phyloP scores from a whole-genome alignment of 2,888 invertebrate species.

The Metopia argyrocephala region DNA sequence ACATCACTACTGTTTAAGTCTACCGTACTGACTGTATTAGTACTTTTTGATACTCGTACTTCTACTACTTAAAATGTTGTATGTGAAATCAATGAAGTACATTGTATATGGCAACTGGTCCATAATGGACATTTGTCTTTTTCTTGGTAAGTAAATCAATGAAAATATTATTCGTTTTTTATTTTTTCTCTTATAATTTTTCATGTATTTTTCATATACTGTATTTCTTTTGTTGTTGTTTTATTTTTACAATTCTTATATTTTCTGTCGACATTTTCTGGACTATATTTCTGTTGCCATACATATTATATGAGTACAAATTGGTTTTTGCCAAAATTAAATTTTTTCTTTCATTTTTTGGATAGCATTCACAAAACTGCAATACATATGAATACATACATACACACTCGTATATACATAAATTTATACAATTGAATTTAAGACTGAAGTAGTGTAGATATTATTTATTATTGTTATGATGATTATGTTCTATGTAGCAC shows the following conservation, averaged over 20 bases:
- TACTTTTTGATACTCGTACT: not conserved
- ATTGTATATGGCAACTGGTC: slow-evolving; percentile 51
- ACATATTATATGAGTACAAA: not conserved
- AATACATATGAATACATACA: too few species aligned
- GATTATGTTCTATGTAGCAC: slow-evolving; percentile 14
- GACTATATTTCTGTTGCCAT: not conserved
- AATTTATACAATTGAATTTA: slow-evolving; percentile 15
- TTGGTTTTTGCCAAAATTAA: slow-evolving; percentile 47
- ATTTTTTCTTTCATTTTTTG: slow-evolving; percentile 27
- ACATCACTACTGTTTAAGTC: too few species aligned
- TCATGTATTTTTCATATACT: not conserved
- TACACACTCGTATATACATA: not conserved
- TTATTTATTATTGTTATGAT: slow-evolving; percentile 22
- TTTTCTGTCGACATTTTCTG: too few species aligned
- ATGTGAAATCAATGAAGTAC: slow-evolving; percentile 52
- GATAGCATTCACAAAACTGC: too few species aligned
- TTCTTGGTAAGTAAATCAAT: slow-evolving; percentile 42
- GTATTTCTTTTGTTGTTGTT: not conserved
- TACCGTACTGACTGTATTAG: not conserved
- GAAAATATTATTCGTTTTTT: slow-evolving; percentile 45
- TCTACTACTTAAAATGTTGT: slow-evolving; percentile 39
- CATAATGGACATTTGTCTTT: slow-evolving; percentile 19
- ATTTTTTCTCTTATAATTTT: slow-evolving; percentile 6
- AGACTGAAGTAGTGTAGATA: slow-evolving; percentile 6
- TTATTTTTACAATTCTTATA: not conserved